Conservation (phyloP, 2,113 vertebrate species). For the Lepus timidus region DNA sequence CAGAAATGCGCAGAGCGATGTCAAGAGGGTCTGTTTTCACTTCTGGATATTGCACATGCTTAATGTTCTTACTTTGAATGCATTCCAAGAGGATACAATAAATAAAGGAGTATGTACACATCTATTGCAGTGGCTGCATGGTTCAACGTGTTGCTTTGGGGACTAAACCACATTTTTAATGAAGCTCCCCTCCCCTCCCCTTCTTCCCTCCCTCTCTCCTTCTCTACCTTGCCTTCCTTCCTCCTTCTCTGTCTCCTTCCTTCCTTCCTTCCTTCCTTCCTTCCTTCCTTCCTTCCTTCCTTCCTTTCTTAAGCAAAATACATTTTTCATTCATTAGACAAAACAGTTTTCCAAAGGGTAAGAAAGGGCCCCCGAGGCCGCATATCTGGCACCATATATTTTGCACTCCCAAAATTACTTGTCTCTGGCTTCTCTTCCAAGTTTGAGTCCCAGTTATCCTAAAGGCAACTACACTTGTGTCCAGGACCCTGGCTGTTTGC, state of each 20-base stretch:
- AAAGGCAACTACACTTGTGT: not conserved
- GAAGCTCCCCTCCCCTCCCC: not conserved
- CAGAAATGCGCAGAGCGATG: constrained; percentile 69
- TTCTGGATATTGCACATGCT: constrained; percentile 63
- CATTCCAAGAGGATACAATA: constrained; percentile 41
- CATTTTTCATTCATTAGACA: not conserved
- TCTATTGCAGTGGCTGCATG: not conserved
- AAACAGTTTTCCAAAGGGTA: not conserved
- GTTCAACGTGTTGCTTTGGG: constrained; percentile 19
- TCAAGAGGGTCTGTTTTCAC: constrained; percentile 73
- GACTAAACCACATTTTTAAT: not conserved
- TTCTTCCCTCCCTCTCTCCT: not conserved
- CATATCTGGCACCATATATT: not conserved
- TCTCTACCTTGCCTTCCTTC: accelerated
- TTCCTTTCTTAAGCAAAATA: not conserved
- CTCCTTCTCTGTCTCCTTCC: not conserved
- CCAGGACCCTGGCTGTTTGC: not conserved
- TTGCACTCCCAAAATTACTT: not conserved
- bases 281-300: not conserved
- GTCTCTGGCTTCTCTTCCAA: constrained; percentile 13
- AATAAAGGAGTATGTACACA: constrained; percentile 33
- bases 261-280: not conserved
- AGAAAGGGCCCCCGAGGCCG: not conserved
- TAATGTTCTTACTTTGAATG: constrained; percentile 71
- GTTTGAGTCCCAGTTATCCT: not conserved